These are phyloP conservation scores for Tetrax tetrax DNA, from an alignment of 2,113 vertebrate species.

Conservation along the genomic window DNA sequence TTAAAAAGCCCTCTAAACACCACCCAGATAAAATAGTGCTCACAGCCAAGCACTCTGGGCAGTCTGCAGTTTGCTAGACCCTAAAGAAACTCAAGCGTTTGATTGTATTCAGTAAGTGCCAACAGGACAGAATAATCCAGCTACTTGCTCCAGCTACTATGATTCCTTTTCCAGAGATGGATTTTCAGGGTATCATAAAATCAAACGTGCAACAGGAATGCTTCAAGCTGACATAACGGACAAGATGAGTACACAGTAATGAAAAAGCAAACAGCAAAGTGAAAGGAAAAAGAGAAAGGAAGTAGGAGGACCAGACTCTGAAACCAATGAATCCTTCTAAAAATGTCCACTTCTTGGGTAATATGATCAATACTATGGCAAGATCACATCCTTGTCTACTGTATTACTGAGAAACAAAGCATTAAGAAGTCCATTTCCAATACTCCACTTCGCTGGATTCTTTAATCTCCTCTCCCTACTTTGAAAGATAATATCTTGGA, in stretches of 20 bases:
- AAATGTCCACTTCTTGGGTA: neutral
- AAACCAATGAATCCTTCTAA: neutral
- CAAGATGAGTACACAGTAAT: neutral
- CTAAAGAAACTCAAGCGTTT: neutral
- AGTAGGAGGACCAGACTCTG: neutral
- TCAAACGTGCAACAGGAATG: neutral
- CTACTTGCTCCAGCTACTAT: neutral
- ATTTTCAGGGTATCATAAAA: neutral
- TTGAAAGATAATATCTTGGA: neutral
- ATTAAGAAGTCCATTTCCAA: neutral
- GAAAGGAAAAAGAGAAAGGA: neutral
- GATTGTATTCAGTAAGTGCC: fast-evolving
- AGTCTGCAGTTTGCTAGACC: neutral
- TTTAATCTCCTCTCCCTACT: neutral
- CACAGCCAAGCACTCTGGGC: neutral
- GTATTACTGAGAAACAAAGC: neutral
- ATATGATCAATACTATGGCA: neutral
- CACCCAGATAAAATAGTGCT: neutral
- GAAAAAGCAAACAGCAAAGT: neutral
- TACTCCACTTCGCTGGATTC: neutral
- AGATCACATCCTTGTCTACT: neutral
- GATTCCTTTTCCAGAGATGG: neutral
- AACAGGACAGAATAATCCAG: neutral
- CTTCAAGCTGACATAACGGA: neutral
- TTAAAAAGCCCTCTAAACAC: neutral